Evolutionary conservation across 2,113 vertebrate genomes (phyloP).

Genomic region (Hippoglossus stenolepis): DNA sequence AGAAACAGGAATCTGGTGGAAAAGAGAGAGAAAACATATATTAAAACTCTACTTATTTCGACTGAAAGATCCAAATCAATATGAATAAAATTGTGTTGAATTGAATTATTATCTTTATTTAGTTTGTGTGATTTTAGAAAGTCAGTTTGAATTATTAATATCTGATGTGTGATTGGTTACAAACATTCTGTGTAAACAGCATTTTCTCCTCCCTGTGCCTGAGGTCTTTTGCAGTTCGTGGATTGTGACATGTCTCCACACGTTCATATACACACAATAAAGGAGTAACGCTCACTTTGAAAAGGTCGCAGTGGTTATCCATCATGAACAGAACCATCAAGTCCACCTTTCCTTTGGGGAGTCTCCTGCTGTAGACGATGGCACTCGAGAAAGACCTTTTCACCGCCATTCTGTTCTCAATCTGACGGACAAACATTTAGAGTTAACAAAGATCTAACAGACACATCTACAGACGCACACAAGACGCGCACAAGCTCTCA

Average conservation of each 20-base stretch:
- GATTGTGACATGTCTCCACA: background rate
- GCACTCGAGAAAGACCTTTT: slow-evolving; percentile 94
- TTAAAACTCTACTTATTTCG: background rate
- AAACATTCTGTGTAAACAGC: no score
- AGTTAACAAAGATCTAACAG: slow-evolving; percentile 4
- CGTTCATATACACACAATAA: background rate
- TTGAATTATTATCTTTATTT: no score
- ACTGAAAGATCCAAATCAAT: no score
- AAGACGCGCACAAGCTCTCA: slow-evolving; percentile 51
- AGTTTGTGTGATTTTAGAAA: no score
- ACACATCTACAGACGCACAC: background rate
- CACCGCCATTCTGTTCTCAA: slow-evolving; percentile 96
- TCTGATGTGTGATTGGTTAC: no score
- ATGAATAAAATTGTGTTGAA: no score
- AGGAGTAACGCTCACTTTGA: slow-evolving; percentile 86
- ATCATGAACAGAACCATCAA: slow-evolving; percentile 95
- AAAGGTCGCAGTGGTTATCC: slow-evolving; percentile 93
- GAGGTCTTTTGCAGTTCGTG: no score
- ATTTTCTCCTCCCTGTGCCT: no score
- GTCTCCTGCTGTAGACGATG: slow-evolving; percentile 89
- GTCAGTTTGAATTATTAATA: background rate
- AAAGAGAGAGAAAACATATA: background rate
- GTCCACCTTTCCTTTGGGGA: slow-evolving; percentile 96
- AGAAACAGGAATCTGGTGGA: slow-evolving; percentile 87
- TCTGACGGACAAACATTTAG: slow-evolving; percentile 72